Conservation (phyloP, 1,140 invertebrate genomes). For the Drosophila carrolli region DNA sequence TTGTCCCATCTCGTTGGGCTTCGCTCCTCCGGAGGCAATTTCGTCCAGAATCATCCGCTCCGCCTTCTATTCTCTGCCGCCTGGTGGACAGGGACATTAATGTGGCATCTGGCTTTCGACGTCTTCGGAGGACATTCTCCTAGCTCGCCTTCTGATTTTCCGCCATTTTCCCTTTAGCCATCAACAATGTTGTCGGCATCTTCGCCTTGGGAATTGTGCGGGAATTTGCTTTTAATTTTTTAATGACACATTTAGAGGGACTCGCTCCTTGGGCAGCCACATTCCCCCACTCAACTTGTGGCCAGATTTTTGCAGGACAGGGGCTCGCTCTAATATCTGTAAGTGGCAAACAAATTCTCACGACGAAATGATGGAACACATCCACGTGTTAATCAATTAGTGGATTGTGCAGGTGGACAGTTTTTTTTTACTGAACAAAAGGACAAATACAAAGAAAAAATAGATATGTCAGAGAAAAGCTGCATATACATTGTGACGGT, state of each 20-base stretch:
- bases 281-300: conserved; percentile 8
- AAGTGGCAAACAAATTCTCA: conserved; percentile 41
- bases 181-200: conserved; percentile 64
- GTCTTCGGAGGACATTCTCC: conserved; percentile 20
- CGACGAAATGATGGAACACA: conserved; percentile 47
- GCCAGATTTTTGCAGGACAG: conserved; percentile 10
- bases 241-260: conserved; percentile 68
- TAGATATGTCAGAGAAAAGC: no score
- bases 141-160: neutral
- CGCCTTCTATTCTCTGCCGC: neutral
- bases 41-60: conserved; percentile 15
- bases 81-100: conserved; percentile 28
- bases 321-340: conserved; percentile 41
- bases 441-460: no score
- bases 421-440: neutral
- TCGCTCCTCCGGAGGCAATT: neutral
- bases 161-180: conserved; percentile 1
- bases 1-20: conserved; percentile 7
- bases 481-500: no score
- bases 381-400: conserved; percentile 68
- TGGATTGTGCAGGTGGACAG: conserved; percentile 4
- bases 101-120: conserved; percentile 40
- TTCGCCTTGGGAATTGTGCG: conserved; percentile 28
- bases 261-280: neutral
- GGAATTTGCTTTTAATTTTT: conserved; percentile 76